A percentile compares a stretch with the other conserved stretches of the same genome.
These are phyloP conservation scores for Tachina lurida DNA, from an alignment of 2,888 invertebrate genomes.

Conservation along the genomic window DNA sequence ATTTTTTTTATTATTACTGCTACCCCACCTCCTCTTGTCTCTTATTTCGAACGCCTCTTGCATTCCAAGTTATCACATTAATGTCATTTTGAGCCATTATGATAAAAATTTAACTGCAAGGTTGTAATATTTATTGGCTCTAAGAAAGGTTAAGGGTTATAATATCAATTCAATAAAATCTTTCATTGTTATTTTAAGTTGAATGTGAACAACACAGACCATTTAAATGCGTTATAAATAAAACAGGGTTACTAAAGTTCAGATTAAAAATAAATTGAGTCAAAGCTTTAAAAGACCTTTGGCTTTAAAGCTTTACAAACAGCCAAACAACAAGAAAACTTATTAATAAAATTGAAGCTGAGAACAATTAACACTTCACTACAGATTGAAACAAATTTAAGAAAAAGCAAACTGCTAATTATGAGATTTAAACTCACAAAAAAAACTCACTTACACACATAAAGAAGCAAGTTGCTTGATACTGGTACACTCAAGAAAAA, in stretches of 20 bases:
- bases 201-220: slow-evolving; percentile 45
- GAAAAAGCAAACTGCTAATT: slow-evolving; percentile 53
- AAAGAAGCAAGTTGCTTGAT: slow-evolving; percentile 64
- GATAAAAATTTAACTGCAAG: too few species aligned
- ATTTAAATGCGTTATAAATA: slow-evolving; percentile 20
- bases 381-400: slow-evolving; percentile 62
- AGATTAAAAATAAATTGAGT: slow-evolving; percentile 60
- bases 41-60: too few species aligned
- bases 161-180: slow-evolving; percentile 24
- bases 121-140: too few species aligned
- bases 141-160: background rate
- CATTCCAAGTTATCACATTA: too few species aligned
- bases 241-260: slow-evolving; percentile 59
- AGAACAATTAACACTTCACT: slow-evolving; percentile 59
- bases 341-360: slow-evolving; percentile 4
- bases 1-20: too few species aligned
- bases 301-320: slow-evolving; percentile 33
- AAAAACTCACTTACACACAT: slow-evolving; percentile 43
- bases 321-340: slow-evolving; percentile 14
- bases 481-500: slow-evolving; percentile 75
- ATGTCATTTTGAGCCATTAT: too few species aligned
- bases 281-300: slow-evolving; percentile 65
- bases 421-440: slow-evolving; percentile 53
- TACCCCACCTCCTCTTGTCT: too few species aligned
- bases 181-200: slow-evolving; percentile 52